Percentiles rank a stretch among this genome's conserved stretches.
Conservation (phyloP, 2,113 vertebrate species). For the Condylura cristata region DNA sequence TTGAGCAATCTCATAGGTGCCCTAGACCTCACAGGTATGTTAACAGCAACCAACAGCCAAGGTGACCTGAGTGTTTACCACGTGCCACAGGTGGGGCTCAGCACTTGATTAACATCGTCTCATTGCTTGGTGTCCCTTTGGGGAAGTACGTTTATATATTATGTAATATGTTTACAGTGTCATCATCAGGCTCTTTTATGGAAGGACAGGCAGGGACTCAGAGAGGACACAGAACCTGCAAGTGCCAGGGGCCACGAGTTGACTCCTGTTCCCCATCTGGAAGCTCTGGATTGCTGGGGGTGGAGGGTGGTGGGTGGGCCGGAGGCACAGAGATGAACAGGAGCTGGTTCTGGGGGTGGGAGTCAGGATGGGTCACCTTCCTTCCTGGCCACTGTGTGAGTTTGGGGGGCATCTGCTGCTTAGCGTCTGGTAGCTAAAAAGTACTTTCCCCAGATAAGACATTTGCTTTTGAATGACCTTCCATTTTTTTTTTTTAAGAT, state of each 20-base stretch:
- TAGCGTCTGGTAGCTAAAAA: background rate
- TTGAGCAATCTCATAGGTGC: background rate
- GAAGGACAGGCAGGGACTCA: conserved; percentile 11
- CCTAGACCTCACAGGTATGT: background rate
- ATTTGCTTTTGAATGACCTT: background rate
- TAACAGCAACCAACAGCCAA: background rate
- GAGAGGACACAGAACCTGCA: background rate
- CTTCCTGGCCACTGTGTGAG: background rate
- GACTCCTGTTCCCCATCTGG: too few species aligned
- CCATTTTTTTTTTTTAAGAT: background rate
- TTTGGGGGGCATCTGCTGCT: background rate
- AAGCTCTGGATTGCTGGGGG: background rate
- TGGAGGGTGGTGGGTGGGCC: too few species aligned
- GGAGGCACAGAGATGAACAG: background rate
- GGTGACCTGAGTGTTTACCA: background rate
- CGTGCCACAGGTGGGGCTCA: background rate
- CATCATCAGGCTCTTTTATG: background rate
- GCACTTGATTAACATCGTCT: background rate
- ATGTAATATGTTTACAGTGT: background rate
- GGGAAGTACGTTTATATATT: background rate
- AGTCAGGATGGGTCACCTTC: background rate
- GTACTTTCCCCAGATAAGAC: background rate
- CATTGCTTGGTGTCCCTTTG: background rate
- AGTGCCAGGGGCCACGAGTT: background rate
- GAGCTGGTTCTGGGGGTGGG: background rate